Conservation (phyloP, 92 coral and sea anemone genomes). For the Epizoanthus illoricatus region DNA sequence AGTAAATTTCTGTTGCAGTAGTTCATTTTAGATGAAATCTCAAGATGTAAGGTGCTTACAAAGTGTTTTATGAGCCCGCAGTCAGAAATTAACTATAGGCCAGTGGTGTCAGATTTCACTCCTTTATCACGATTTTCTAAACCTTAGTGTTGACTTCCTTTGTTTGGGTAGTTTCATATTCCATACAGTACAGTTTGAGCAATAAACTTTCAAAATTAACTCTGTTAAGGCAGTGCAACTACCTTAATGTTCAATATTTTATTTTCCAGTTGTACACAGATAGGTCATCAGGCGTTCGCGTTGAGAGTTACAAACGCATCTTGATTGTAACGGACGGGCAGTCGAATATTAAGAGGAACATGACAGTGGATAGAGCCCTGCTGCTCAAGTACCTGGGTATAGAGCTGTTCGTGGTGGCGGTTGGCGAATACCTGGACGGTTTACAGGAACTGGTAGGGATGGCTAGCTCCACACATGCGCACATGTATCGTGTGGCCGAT, state of each 20-base stretch:
- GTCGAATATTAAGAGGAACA: slow-evolving; percentile 60
- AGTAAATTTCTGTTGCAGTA: no score
- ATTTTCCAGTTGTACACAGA: slow-evolving; percentile 27
- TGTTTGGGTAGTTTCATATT: no score
- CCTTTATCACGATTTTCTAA: no score
- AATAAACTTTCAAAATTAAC: no score
- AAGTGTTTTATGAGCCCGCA: no score
- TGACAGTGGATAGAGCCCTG: slow-evolving; percentile 62
- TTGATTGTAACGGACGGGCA: slow-evolving; percentile 84
- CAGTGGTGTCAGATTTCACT: no score
- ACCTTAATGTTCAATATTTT: background rate
- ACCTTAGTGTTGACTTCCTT: no score
- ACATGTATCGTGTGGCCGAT: slow-evolving; percentile 78
- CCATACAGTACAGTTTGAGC: no score
- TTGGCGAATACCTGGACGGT: slow-evolving; percentile 73
- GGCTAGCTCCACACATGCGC: slow-evolving; percentile 72
- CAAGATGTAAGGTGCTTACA: no score
- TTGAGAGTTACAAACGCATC: slow-evolving; percentile 63
- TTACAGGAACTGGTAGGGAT: slow-evolving; percentile 69
- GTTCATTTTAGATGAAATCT: no score
- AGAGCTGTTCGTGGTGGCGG: slow-evolving; percentile 80
- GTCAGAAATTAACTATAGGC: no score
- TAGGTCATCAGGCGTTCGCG: slow-evolving; percentile 50
- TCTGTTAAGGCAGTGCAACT: no score
- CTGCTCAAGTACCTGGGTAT: slow-evolving; percentile 60